Conservation (phyloP, 2,113 vertebrate species). For the Cricetomys ansorgei region DNA sequence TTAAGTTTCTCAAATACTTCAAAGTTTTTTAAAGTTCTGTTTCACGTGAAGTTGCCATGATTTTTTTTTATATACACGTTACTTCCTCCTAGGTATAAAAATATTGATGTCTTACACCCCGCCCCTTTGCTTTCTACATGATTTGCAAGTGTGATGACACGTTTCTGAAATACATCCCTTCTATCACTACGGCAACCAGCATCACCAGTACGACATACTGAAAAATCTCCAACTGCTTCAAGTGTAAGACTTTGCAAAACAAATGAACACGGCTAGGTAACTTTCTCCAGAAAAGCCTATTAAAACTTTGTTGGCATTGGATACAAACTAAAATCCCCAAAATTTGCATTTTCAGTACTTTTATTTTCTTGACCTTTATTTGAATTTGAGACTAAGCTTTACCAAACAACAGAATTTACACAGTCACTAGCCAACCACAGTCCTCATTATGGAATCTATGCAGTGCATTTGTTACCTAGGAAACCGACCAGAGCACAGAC, state of each 20-base stretch:
- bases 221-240: conserved; percentile 47
- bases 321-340: conserved; percentile 70
- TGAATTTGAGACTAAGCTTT: conserved; percentile 80
- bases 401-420: conserved; percentile 82
- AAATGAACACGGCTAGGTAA: conserved; percentile 64
- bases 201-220: conserved; percentile 6
- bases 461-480: conserved; percentile 78
- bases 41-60: conserved; percentile 37
- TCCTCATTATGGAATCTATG: conserved; percentile 82
- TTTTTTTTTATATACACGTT: conserved; percentile 16
- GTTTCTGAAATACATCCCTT: conserved; percentile 52
- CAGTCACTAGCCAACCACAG: conserved; percentile 80
- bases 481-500: conserved; percentile 79
- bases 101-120: not conserved
- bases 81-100: conserved; percentile 49
- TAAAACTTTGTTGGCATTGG: conserved; percentile 30
- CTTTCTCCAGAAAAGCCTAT: conserved; percentile 63
- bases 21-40: conserved; percentile 3
- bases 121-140: not conserved
- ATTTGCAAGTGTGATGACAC: conserved; percentile 30
- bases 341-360: conserved; percentile 75
- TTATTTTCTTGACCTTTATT: conserved; percentile 78
- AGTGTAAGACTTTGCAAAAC: conserved; percentile 1
- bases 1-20: conserved; percentile 29
- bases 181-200: conserved; percentile 15